phyloP scores from a whole-genome alignment of 2,113 vertebrate species.

The Triplophysa tibetana region DNA sequence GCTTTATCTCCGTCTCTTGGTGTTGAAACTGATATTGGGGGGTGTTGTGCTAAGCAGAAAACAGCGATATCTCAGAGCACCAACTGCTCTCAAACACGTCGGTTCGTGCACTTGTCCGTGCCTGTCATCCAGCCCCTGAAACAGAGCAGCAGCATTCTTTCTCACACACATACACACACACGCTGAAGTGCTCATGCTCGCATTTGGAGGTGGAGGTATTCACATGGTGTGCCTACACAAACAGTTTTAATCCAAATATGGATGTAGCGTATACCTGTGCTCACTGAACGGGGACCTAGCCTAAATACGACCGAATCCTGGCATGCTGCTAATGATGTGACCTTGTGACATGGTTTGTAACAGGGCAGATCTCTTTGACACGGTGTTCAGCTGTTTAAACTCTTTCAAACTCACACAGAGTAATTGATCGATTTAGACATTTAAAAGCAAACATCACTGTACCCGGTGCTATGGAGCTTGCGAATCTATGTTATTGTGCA shows the following conservation, averaged over 20 bases:
- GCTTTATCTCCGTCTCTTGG: neutral
- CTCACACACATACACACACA: constrained; percentile 54
- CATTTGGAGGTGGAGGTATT: constrained; percentile 58
- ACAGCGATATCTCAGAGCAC: constrained; percentile 28
- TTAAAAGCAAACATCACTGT: too few relatives aligned
- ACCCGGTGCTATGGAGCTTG: too few relatives aligned
- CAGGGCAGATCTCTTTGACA: neutral
- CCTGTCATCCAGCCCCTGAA: constrained; percentile 63
- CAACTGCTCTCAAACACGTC: constrained; percentile 52
- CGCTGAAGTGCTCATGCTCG: constrained; percentile 35
- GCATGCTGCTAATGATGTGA: neutral
- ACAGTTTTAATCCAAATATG: constrained; percentile 23
- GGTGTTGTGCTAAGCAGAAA: constrained; percentile 44
- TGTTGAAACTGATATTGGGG: constrained; percentile 42
- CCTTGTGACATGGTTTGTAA: neutral
- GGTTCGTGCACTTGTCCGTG: constrained; percentile 69
- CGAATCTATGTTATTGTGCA: too few relatives aligned
- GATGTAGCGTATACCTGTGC: constrained; percentile 36
- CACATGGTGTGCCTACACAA: constrained; percentile 51
- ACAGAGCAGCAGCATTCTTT: constrained; percentile 68
- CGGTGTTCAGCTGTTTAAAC: neutral
- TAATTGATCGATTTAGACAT: too few relatives aligned
- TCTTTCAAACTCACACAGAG: neutral
- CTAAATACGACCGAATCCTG: neutral
- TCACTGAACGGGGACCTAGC: constrained; percentile 19